Conservation (phyloP, 2,888 invertebrate genomes). For the Selenia dentaria region DNA sequence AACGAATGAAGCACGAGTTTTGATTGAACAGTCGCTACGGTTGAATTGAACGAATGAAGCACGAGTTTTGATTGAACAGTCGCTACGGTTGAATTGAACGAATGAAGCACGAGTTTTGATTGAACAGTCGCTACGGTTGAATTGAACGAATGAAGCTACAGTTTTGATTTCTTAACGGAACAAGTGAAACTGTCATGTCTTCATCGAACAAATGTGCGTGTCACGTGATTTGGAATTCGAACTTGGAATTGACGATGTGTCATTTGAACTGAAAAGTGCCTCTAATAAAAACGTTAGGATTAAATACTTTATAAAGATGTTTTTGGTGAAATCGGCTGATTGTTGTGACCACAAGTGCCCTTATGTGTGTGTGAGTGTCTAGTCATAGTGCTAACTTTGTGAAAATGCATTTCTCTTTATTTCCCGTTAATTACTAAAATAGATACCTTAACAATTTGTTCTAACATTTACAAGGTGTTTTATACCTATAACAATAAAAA, state of each 20-base stretch:
- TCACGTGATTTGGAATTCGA: neutral
- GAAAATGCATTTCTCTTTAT: conserved; percentile 55
- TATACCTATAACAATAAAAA: neutral
- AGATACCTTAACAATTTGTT: neutral
- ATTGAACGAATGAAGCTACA: conserved; percentile 26
- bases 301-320: neutral
- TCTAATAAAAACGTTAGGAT: neutral
- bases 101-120: no score
- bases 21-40: conserved; percentile 20
- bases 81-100: conserved; percentile 25
- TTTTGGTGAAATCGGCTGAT: conserved; percentile 3
- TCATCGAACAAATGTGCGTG: conserved; percentile 1
- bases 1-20: no score
- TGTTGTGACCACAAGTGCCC: conserved; percentile 27
- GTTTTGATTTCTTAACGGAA: conserved; percentile 19
- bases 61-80: no score
- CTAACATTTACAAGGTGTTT: neutral
- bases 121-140: conserved; percentile 21
- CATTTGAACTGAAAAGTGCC: neutral
- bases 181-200: conserved; percentile 20
- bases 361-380: conserved; percentile 68
- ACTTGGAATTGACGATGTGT: neutral
- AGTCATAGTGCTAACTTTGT: conserved; percentile 59
- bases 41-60: conserved; percentile 28
- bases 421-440: conserved; percentile 23